Percentiles rank a stretch among this genome's conserved stretches.
phyloP scores from a whole-genome alignment of 2,113 vertebrate genomes.

The Sebastes schlegelii region DNA sequence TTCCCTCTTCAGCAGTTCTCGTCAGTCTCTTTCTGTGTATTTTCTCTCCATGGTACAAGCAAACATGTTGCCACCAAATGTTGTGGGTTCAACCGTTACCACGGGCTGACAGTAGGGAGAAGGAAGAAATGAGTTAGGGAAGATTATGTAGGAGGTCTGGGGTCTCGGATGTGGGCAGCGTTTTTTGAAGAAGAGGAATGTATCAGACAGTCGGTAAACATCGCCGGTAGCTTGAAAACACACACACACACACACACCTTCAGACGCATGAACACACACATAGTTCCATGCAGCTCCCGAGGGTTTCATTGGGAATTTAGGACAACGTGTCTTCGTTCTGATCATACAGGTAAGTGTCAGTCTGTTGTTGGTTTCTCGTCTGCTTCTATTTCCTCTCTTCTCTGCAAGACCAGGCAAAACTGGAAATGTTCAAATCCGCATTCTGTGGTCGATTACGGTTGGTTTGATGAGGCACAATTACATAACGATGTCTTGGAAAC shows the following conservation, averaged over 20 bases:
- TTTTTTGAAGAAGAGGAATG: conserved; percentile 74
- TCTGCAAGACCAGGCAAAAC: conserved; percentile 35
- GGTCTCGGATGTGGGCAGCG: conserved; percentile 63
- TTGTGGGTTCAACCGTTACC: conserved; percentile 20
- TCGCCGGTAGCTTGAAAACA: conserved; percentile 45
- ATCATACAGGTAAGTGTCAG: conserved; percentile 66
- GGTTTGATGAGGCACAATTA: background rate
- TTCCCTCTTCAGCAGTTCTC: background rate
- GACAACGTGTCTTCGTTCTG: conserved; percentile 17
- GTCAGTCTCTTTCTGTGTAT: conserved; percentile 2
- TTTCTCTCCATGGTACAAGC: conserved; percentile 8
- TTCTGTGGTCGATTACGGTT: background rate
- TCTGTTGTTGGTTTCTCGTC: conserved; percentile 33
- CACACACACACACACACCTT: conserved; percentile 29
- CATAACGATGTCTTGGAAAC: conserved; percentile 15
- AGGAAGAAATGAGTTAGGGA: conserved; percentile 39
- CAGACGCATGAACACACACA: background rate
- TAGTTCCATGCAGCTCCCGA: conserved; percentile 22
- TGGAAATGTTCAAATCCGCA: conserved; percentile 39
- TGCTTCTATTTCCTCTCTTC: conserved; percentile 14
- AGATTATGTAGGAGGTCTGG: conserved; percentile 62
- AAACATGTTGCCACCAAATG: conserved; percentile 58
- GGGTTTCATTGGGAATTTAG: conserved; percentile 41
- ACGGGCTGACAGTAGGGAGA: conserved; percentile 29
- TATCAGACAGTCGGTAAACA: conserved; percentile 71